phyloP scores from a whole-genome alignment of 2,888 invertebrate species.

The Leptinotarsa rubiginosa region DNA sequence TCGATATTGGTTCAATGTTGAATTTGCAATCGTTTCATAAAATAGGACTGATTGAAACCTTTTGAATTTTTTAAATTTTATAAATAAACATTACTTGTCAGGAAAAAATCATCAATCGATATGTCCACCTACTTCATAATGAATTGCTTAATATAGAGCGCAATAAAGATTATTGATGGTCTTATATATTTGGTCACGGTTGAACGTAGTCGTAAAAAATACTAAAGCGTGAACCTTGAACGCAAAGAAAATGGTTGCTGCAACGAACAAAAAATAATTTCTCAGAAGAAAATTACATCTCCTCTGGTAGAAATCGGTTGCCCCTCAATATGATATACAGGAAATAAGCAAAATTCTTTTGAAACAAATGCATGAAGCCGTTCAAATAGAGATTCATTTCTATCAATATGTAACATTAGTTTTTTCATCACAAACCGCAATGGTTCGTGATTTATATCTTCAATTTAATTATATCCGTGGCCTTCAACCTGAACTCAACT shows the following conservation, averaged over 20 bases:
- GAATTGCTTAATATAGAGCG: not conserved
- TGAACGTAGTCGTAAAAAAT: not conserved
- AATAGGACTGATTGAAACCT: too few relatives aligned
- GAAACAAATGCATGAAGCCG: too few relatives aligned
- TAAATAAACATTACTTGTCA: not conserved
- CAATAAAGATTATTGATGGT: not conserved
- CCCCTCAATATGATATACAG: too few relatives aligned
- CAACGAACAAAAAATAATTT: not conserved
- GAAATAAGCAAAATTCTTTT: too few relatives aligned
- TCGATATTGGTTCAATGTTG: too few relatives aligned
- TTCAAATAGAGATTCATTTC: too few relatives aligned
- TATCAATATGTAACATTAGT: too few relatives aligned
- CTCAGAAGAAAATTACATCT: too few relatives aligned
- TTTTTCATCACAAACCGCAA: conserved; percentile 29
- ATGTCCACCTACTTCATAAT: not conserved
- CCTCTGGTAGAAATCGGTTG: too few relatives aligned
- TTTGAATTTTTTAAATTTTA: not conserved
- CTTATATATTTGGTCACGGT: not conserved
- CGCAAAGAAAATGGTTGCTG: not conserved
- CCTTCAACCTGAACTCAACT: conserved; percentile 59
- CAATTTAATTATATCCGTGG: conserved; percentile 53
- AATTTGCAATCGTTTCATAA: too few relatives aligned
- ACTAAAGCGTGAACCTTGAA: too few relatives aligned
- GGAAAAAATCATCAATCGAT: not conserved
- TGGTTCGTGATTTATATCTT: conserved; percentile 53